A percentile compares a stretch with the other conserved stretches of the same genome.
phyloP scores from a whole-genome alignment of 2,113 vertebrate genomes.

The Protobothrops mucrosquamatus region DNA sequence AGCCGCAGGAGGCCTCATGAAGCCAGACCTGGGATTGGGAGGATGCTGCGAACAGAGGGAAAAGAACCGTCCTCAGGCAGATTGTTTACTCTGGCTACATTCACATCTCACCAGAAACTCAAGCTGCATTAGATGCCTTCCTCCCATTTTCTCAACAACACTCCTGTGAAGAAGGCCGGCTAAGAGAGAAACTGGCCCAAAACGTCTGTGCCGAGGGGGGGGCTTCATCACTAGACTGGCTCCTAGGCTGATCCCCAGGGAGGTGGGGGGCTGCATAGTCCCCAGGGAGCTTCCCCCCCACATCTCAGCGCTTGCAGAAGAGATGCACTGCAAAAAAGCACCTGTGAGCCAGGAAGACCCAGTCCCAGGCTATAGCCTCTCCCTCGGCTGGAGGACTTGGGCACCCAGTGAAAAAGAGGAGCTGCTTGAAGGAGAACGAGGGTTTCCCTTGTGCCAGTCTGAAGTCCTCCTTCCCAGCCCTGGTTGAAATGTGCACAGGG shows the following conservation, averaged over 20 bases:
- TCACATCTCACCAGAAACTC: not conserved
- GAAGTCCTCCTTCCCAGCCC: not conserved
- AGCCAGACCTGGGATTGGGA: not conserved
- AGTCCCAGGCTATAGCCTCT: not conserved
- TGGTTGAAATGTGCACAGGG: not conserved
- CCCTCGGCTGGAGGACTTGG: not conserved
- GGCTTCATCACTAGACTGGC: not conserved
- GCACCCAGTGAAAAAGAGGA: not conserved
- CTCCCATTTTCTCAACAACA: not conserved
- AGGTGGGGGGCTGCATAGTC: not conserved
- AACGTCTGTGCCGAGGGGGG: not conserved
- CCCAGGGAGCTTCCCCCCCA: not conserved
- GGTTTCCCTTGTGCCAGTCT: not conserved
- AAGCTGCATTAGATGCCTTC: not conserved
- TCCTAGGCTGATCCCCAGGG: not conserved
- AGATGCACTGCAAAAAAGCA: not conserved
- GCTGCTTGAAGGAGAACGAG: not conserved
- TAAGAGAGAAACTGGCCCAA: not conserved
- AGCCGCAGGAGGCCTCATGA: constrained; percentile 30
- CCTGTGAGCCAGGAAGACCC: not conserved
- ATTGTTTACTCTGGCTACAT: not conserved
- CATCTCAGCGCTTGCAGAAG: not conserved
- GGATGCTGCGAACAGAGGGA: constrained; percentile 21
- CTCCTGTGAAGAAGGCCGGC: not conserved
- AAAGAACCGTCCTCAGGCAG: not conserved